Evolutionary conservation across 2,113 vertebrate species (phyloP), one percentile per base, ranked within the genome.

Genomic region (Peucedramus taeniatus): DNA sequence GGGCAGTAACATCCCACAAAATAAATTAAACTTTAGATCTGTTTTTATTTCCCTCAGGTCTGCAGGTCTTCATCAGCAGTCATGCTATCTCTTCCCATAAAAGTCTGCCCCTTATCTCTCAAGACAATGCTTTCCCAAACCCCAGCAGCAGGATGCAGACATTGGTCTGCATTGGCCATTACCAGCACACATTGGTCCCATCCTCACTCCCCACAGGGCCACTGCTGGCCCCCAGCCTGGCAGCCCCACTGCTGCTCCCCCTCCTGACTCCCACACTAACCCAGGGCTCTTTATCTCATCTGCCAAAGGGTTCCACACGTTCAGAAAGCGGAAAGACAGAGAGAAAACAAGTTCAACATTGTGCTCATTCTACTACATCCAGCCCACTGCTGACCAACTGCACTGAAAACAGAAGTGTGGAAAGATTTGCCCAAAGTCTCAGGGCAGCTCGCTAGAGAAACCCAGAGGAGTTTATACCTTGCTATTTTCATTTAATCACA

Each of bases 181-280:
- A 59, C 59, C 28, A 1, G 4, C 49, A 61, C 28, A 47, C 13
- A 4, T 0, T 3, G 1, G 4, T 21, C 42, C 28, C 49, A 7
- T 5, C 21, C 64, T 54, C 54, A 9, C 30, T 23, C 5, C 33
- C 6, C 18, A 2, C 20, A 16, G 24, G 27, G 53, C 18, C 71
- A 53, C 57, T 13, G 44, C 60, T 18, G 22, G 24, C 20, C 28
- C 40, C 33, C 8, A 8, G 61, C 51, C 75, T 17, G 60, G 76
- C 44, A 64, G 47, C 33, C 60, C 2, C 26, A 9, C 8, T 24
- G 49, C 53, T 69, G 51, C 0, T 35, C 14, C 47, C 35, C 33
- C 39, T 37, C 16, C 72, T 22, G 50, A 19, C 49, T 37, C 54
- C 40, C 49, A 42, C 10, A 21, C 37, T 7, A 8, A 16, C 15